Conservation (phyloP, 2,797 vertebrate genomes). For the Antennarius maculatus region DNA sequence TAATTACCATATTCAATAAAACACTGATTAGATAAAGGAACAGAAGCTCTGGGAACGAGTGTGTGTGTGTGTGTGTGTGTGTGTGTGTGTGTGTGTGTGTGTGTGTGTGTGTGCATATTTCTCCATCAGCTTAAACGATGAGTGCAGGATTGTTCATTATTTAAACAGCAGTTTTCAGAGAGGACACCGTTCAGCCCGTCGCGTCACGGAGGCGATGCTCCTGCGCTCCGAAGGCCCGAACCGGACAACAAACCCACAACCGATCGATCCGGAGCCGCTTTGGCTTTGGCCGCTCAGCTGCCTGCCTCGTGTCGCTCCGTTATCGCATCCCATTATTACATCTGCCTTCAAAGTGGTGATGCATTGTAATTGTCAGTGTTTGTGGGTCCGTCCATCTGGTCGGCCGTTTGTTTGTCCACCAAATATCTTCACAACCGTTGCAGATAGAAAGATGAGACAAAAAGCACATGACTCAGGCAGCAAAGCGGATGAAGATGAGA, state of each 20-base stretch:
- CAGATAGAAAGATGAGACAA: too few relatives aligned
- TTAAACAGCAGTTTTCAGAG: constrained; percentile 63
- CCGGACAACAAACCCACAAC: constrained; percentile 15
- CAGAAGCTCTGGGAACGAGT: constrained; percentile 64
- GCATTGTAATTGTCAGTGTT: too few relatives aligned
- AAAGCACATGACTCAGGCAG: too few relatives aligned
- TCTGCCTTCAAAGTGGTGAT: too few relatives aligned
- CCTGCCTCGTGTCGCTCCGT: constrained; percentile 17
- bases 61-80: constrained; percentile 20
- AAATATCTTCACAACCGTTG: too few relatives aligned
- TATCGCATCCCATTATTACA: too few relatives aligned
- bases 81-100: constrained; percentile 23
- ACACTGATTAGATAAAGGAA: constrained; percentile 75
- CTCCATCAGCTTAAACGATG: constrained; percentile 60
- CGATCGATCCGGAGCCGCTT: not conserved
- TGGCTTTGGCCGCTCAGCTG: constrained; percentile 34
- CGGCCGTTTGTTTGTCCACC: too few relatives aligned
- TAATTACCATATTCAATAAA: constrained; percentile 82
- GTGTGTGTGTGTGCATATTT: constrained; percentile 42
- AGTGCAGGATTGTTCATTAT: constrained; percentile 66
- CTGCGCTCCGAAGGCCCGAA: constrained; percentile 33
- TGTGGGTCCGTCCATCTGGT: too few relatives aligned
- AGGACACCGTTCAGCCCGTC: constrained; percentile 47
- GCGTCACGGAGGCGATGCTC: constrained; percentile 41
- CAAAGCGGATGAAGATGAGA: too few relatives aligned